Base-by-base conservation (phyloP, 2,888 invertebrate species). In the Meiosimyza decipiens region DNA sequence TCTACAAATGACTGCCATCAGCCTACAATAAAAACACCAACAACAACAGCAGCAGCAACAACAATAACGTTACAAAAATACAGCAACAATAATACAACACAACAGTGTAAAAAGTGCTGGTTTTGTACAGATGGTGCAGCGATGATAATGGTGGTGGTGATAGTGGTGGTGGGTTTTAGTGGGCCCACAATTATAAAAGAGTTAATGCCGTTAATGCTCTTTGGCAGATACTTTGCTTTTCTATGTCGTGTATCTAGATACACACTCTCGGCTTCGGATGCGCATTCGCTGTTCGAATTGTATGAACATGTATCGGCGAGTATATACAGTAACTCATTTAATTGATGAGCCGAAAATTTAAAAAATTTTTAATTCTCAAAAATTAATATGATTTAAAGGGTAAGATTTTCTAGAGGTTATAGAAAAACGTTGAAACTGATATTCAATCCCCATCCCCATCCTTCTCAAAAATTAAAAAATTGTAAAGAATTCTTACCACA, bases 221-320 rank as follows among this genome's bases (percentile, higher is more conserved):
- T 12, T 18, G 28, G 3, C 64, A 64, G 51, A 50, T 28, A 28
- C 28, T 28, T 28, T 28, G 28, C 28, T 28, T 28, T 28, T 28
- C 28, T 28, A 28, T 28, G 28, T 28, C 28, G 28, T 28, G 28
- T 28, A 28, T 28, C 28, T 28, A 28, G 28, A 28, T 28, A 28
- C 28, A 28, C 28, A 28, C 18, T n/a, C 40, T 55, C 55, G 12
- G 40, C 55, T 55, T 66, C 66, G 40, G 66, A 66, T 66, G 66
- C 66, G 66, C 66, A 66, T 66, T 66, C 66, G 55, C 47, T 33
- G 66, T 16, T n/a, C 62, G 62, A 62, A 60, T 28, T 54, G 33
- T 49, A 18, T 40, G 47, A 33, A 28, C 4, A 40, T 22, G 22
- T 60, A 60, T 69, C 69, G 16, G 28, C 13, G 60, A 51, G n/a